A percentile compares a stretch with the other conserved stretches of the same genome.
Conservation (phyloP, 2,888 invertebrate genomes). For the Nomada hirtipes region DNA sequence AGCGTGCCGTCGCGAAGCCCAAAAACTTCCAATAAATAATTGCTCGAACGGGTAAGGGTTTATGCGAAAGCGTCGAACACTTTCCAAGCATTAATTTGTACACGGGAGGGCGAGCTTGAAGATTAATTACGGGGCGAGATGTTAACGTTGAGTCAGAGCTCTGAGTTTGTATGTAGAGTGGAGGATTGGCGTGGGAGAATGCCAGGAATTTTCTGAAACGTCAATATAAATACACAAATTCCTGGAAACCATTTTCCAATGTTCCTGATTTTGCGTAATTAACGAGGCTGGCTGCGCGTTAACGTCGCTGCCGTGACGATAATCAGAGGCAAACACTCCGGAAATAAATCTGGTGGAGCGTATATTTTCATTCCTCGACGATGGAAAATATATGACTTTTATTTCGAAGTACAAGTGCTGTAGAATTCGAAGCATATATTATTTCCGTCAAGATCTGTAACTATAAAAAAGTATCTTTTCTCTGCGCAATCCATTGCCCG, state of each 20-base stretch:
- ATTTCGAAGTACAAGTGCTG: neutral
- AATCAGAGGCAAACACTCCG: constrained; percentile 7
- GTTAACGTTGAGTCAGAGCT: neutral
- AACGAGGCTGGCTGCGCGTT: neutral
- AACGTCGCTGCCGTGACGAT: constrained; percentile 2
- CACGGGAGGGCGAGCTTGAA: too few relatives aligned
- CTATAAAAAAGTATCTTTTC: neutral
- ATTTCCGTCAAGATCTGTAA: neutral
- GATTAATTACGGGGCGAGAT: neutral
- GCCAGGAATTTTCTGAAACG: neutral
- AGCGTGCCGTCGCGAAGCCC: neutral
- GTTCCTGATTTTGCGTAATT: constrained; percentile 2
- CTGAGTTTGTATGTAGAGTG: neutral
- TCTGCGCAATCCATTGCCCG: neutral
- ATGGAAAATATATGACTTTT: neutral
- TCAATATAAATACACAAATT: neutral
- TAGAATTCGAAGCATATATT: neutral
- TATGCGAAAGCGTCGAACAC: neutral
- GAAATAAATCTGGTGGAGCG: neutral
- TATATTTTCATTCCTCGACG: neutral
- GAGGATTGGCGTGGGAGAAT: neutral
- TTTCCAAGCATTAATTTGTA: neutral
- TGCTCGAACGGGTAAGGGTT: neutral
- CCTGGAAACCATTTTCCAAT: neutral
- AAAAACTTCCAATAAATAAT: neutral